Base-by-base conservation (phyloP, 2,888 invertebrate genomes). In the Lamproptera curius region DNA sequence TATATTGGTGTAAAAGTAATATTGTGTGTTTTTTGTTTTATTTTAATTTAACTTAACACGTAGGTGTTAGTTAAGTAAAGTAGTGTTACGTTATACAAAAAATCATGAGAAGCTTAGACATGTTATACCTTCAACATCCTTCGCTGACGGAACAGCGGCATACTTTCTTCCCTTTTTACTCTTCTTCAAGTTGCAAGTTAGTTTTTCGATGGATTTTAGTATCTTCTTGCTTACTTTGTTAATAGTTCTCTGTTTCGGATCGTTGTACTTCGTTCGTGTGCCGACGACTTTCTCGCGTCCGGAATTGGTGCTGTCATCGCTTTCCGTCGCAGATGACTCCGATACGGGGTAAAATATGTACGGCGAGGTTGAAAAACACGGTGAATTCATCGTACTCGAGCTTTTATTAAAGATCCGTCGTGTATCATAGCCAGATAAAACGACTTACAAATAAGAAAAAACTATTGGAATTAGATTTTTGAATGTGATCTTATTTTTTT, bases 151-250 rank as follows among this genome's bases (percentile, higher is more conserved):
- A 9, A 65, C 61, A 23, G 56, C 57, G 8, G 63, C 56, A 42
- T 66, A 58, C 48, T 73, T 75, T 63, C 73, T 82, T 14, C 53
- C 20, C 54, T 74, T 80, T 58, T 74, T 77, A 59, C 60, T 72
- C 54, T 68, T 75, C 57, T 73, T 83, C 46, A 85, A 70, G 53
- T 77, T 84, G 59, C 87, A 87, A 10, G 87, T 84, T 50, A 87
- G 61, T 56, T 74, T 79, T 55, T 87, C 87, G 37, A 87, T 87
- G 31, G 73, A 86, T 55, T 70, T 83, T 42, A 87, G 60, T 63
- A 87, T 85, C 58, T 87, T 87, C 62, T 81, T 76, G 69, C 87
- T 85, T 61, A 87, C 87, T 78, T 85, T 86, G 64, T 82, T 85
- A 67, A 87, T 85, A 50, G 87, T 86, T 67, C 85, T 77, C 56